Evolutionary conservation across 2,113 vertebrate species (phyloP), one percentile per base, ranked within the genome.

Genomic region (Tyrannus savana): DNA sequence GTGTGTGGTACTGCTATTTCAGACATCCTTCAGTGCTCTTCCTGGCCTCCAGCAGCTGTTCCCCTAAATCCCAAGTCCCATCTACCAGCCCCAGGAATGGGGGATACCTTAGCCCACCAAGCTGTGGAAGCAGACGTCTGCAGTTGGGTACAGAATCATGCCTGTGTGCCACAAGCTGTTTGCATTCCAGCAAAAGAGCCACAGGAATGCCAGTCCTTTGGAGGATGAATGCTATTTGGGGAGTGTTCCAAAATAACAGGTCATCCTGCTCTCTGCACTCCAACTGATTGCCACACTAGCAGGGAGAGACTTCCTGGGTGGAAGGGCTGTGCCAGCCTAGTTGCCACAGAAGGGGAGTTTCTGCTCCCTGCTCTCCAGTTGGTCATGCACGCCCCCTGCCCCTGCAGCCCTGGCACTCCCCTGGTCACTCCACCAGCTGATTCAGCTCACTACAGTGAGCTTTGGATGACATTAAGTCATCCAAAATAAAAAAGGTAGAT

Each of bases 321-420:
- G 84, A 90, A 89, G 35, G 49, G 62, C 15, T 74, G 53, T 94
- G 46, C 77, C 47, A 87, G 12, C 23, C 75, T 71, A 35, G 44
- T 72, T 94, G 74, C 53, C 46, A 49, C 71, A 79, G 87, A 94
- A 79, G 74, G 74, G 84, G 77, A 79, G 41, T 89, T 96, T 82
- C 82, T 79, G 39, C 68, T 91, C 23, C 50, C 50, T 67, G 68
- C 42, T 76, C n/a, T 95, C 82, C 71, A 7, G 24, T 56, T 89
- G 85, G 88, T 69, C 9, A 3, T 28, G 9, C 27, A 19, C 28
- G 55, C 8, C 37, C 15, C 19, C 19, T 41, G 31, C 19, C 31
- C 67, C 59, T 31, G 46, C 59, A 76, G 24, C 37, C 67, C 37
- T n/a, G 35, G 13, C 28, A 82, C 25, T 69, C 23, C n/a, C 46